Percentiles rank a stretch among this genome's conserved stretches.
These are phyloP conservation scores for Cotesia typhae DNA, from an alignment of 1,140 invertebrate species.

Conservation along the genomic window DNA sequence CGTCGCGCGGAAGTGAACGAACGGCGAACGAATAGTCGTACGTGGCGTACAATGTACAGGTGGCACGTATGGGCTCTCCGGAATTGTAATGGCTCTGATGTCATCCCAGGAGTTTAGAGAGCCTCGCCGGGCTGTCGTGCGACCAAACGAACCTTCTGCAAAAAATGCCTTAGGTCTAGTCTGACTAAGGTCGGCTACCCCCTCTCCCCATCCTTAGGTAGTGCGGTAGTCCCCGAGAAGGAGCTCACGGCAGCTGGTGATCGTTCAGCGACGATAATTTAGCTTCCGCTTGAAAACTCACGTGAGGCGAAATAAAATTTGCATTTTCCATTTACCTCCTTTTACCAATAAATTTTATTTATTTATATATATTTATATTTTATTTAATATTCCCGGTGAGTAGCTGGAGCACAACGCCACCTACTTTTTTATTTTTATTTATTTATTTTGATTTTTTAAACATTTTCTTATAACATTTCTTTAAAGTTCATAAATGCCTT, in stretches of 20 bases:
- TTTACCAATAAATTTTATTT: slow-evolving; percentile 34
- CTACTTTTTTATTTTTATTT: no score
- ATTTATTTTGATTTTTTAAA: no score
- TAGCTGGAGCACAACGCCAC: neutral
- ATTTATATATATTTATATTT: slow-evolving; percentile 9
- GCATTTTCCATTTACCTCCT: slow-evolving; percentile 37
- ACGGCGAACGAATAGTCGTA: slow-evolving; percentile 3
- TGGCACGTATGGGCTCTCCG: slow-evolving; percentile 19
- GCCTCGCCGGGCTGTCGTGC: neutral
- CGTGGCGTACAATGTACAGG: no score
- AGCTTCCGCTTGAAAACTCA: slow-evolving; percentile 22
- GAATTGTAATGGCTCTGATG: slow-evolving; percentile 26
- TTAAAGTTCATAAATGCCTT: slow-evolving; percentile 36
- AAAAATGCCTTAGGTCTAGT: no score
- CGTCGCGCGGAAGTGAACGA: slow-evolving; percentile 29
- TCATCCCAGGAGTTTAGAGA: slow-evolving; percentile 3
- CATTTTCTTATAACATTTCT: neutral
- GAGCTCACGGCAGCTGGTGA: slow-evolving; percentile 30
- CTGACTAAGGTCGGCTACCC: no score
- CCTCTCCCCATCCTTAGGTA: no score
- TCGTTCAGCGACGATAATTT: slow-evolving; percentile 36
- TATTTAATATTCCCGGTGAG: slow-evolving; percentile 15
- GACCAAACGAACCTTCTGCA: no score
- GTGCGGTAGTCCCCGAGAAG: neutral
- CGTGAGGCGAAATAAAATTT: slow-evolving; percentile 35